These are phyloP conservation scores for Bellardia pandia DNA, from an alignment of 2,888 invertebrate species.

Conservation along the genomic window DNA sequence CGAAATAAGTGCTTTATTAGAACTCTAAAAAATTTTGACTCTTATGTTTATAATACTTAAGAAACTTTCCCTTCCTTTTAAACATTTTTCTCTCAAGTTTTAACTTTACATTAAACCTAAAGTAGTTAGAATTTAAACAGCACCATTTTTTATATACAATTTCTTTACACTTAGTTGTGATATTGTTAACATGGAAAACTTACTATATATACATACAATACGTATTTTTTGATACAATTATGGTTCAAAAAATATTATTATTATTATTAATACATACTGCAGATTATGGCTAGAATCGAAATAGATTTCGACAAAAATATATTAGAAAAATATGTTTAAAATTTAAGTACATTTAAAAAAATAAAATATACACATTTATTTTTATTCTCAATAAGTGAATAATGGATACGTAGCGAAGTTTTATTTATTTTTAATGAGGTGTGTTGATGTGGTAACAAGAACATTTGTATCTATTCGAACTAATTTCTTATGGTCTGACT, in stretches of 20 bases:
- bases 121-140: conserved; percentile 63
- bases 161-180: conserved; percentile 74
- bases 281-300: conserved; percentile 19
- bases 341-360: conserved; percentile 36
- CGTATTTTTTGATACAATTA: conserved; percentile 62
- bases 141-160: conserved; percentile 64
- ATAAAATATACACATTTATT: not conserved
- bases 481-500: too few relatives aligned
- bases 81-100: conserved; percentile 27
- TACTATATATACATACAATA: conserved; percentile 46
- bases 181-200: conserved; percentile 67
- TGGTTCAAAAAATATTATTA: conserved; percentile 51
- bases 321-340: not conserved
- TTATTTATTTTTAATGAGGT: too few relatives aligned
- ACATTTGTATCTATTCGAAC: too few relatives aligned
- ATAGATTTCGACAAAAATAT: conserved; percentile 9
- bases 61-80: conserved; percentile 46
- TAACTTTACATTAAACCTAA: conserved; percentile 39
- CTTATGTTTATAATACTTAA: conserved; percentile 53
- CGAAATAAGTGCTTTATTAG: conserved; percentile 77
- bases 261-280: conserved; percentile 32
- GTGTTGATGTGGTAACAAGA: too few relatives aligned
- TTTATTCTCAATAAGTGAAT: conserved; percentile 19
- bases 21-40: conserved; percentile 55
- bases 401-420: not conserved